Evolutionary conservation across 2,113 vertebrate genomes (phyloP).

Genomic region (Tragelaphus imberbis): DNA sequence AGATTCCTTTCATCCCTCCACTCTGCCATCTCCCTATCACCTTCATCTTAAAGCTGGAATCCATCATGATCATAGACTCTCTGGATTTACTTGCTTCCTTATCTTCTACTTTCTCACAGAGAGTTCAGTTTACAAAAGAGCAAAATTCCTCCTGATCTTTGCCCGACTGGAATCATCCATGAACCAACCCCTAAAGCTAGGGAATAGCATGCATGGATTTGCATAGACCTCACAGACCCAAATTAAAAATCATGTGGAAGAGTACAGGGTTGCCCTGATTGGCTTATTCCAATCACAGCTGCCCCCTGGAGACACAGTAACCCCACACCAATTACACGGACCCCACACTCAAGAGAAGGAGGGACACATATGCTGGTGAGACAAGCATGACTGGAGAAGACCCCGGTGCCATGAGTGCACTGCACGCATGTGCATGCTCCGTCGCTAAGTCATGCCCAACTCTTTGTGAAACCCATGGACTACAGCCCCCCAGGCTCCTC

Average conservation of each 20-base stretch:
- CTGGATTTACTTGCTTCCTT: not conserved
- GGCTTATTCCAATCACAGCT: not conserved
- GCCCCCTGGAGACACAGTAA: not conserved
- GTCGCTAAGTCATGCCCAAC: not conserved
- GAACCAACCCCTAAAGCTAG: not conserved
- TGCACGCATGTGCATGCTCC: rapidly evolving
- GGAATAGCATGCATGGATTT: not conserved
- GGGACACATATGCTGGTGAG: no score
- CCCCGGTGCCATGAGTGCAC: rapidly evolving
- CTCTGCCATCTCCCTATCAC: not conserved
- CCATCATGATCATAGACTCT: not conserved
- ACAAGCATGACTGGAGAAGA: not conserved
- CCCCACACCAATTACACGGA: not conserved
- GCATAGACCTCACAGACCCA: not conserved
- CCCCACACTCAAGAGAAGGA: not conserved
- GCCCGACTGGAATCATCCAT: not conserved
- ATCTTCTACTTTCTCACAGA: not conserved
- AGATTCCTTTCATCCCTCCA: not conserved
- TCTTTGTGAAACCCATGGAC: not conserved
- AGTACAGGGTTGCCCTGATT: not conserved
- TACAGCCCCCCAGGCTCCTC: not conserved
- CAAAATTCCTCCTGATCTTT: not conserved
- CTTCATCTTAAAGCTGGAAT: not conserved
- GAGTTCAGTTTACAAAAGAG: not conserved
- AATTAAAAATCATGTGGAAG: not conserved